A percentile compares a stretch with the other conserved stretches of the same genome.
These are phyloP conservation scores for Cardiocondyla obscurior DNA, from an alignment of 1,140 invertebrate genomes.

Conservation along the genomic window DNA sequence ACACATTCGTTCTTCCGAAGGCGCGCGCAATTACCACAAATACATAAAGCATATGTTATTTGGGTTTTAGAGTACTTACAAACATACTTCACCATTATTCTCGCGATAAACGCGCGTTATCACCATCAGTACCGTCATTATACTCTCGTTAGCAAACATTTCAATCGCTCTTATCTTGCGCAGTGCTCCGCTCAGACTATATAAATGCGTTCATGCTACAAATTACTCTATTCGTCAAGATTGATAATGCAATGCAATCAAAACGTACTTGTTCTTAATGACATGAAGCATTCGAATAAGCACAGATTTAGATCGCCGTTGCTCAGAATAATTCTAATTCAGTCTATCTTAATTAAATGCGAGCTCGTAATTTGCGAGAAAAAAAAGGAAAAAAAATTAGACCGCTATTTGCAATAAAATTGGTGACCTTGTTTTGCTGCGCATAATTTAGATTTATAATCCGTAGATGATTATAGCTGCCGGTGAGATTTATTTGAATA, in stretches of 20 bases:
- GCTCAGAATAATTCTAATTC: not conserved
- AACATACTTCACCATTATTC: conserved; percentile 14
- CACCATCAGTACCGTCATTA: conserved; percentile 28
- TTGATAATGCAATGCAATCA: conserved; percentile 18
- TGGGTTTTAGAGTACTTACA: not conserved
- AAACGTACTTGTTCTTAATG: not conserved
- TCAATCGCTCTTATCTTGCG: conserved; percentile 42
- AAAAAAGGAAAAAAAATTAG: not conserved
- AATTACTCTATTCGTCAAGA: conserved; percentile 35
- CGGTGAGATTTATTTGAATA: conserved; percentile 60
- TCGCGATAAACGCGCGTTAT: conserved; percentile 37
- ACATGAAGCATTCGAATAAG: conserved; percentile 15
- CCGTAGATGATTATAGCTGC: conserved; percentile 42
- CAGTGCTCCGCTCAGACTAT: not conserved
- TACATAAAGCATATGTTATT: conserved; percentile 28
- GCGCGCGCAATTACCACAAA: not conserved
- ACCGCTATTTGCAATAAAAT: not conserved
- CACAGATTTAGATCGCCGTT: not conserved
- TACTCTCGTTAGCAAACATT: conserved; percentile 49
- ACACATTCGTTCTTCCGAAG: not conserved
- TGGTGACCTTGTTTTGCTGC: conserved; percentile 41
- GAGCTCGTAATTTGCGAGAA: not conserved
- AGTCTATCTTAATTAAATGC: conserved; percentile 16
- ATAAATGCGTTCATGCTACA: not conserved
- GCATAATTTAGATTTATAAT: conserved; percentile 63